A percentile compares a stretch with the other conserved stretches of the same genome.
phyloP scores from a whole-genome alignment of 2,797 vertebrate species.

The Eulemur rubriventer region DNA sequence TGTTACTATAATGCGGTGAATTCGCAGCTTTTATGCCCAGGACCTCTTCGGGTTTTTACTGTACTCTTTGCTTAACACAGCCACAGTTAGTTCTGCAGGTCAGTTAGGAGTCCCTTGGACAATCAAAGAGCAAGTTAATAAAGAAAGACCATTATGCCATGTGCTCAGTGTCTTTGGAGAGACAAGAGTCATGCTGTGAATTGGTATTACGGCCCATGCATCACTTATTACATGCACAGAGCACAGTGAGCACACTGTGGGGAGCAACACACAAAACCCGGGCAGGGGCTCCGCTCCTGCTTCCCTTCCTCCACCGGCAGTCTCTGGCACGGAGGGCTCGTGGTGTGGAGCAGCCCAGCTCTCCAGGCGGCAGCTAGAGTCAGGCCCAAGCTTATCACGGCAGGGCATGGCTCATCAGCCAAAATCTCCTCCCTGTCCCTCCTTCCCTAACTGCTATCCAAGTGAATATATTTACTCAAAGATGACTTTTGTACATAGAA shows the following conservation, averaged over 20 bases:
- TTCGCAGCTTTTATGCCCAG: not conserved
- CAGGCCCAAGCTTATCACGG: not conserved
- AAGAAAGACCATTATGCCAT: not conserved
- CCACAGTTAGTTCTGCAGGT: not conserved
- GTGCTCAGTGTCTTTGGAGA: not conserved
- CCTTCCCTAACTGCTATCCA: not conserved
- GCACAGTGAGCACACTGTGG: not conserved
- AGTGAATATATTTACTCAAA: not conserved
- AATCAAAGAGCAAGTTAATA: slow-evolving; percentile 55
- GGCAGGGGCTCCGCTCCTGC: not conserved
- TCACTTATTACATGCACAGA: not conserved
- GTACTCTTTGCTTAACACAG: not conserved
- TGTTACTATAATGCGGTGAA: not conserved
- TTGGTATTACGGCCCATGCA: slow-evolving; percentile 9
- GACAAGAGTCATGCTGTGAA: slow-evolving; percentile 7
- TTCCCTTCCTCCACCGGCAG: not conserved
- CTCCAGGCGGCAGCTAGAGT: not conserved
- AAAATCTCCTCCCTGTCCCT: not conserved
- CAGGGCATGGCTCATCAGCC: not conserved
- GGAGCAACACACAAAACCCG: not conserved
- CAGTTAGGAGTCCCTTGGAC: slow-evolving; percentile 3
- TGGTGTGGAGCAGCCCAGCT: not conserved
- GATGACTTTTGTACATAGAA: not conserved
- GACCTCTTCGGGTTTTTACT: not conserved
- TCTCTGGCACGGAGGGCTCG: not conserved